Evolutionary conservation across 2,113 vertebrate genomes (phyloP), one percentile per base, ranked within the genome.

Genomic region (Cyanistes caeruleus): DNA sequence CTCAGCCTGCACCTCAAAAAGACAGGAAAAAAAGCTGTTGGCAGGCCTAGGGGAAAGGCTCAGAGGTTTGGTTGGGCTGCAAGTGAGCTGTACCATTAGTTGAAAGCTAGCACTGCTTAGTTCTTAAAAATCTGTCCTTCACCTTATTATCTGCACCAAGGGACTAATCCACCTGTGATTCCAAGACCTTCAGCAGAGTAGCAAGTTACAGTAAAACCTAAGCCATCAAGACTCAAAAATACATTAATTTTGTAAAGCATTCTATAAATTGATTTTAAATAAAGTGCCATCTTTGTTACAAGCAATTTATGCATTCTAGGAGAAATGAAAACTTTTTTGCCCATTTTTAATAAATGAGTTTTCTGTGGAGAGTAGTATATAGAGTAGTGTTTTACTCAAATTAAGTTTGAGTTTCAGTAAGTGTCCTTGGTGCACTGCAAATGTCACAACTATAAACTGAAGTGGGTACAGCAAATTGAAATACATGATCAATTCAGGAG

Each of bases 391-490:
- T 84, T 87, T 75, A 84, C 60, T 92, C 53, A 81, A 93, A 95
- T 96, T 92, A 96, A 86, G 46, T 94, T 88, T 84, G 91, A 84
- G 25, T 89, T 81, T 96, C 39, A 79, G 59, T 84, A 84, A 90
- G 70, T 91, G 92, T 90, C 90, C 84, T 95, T 93, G 77, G 74
- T 60, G 28, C 78, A 18, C 69, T 85, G 70, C 58, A 33, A 91
- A 48, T 89, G 67, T 87, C 87, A 93, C 74, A 79, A 53, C 68
- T 78, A 62, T 91, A 90, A 95, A 86, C 53, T 72, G 70, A 79
- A 94, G 81, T 87, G 90, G 74, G 53, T 89, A 67, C 75, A 86
- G 81, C 90, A 96, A 94, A 96, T 95, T 95, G 87, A 95, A 95
- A 96, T 88, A 87, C 77, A 72, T 35, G 72, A 90, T 84, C 92